Conservation (phyloP, 1,140 invertebrate genomes). For the Zaprionus kolodkinae region DNA sequence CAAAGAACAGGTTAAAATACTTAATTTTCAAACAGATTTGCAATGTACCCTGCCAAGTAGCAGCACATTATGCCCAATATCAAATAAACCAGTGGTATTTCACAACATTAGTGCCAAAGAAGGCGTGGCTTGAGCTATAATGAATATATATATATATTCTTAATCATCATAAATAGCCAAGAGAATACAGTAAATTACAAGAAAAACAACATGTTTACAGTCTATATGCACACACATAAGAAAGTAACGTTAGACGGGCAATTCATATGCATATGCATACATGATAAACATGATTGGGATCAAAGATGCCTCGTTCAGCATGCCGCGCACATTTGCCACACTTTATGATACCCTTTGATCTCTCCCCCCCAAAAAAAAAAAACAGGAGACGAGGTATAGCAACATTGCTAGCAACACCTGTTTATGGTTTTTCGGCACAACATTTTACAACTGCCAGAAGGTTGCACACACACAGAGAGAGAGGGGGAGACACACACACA, state of each 20-base stretch:
- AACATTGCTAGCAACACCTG: constrained; percentile 68
- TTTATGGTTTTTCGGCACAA: constrained; percentile 78
- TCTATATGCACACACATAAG: not conserved
- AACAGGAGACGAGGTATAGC: constrained; percentile 32
- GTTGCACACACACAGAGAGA: constrained; percentile 42
- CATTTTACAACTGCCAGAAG: constrained; percentile 75
- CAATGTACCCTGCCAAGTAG: too few species aligned
- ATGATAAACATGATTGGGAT: constrained; percentile 18
- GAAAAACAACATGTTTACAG: not conserved
- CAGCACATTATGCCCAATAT: not conserved
- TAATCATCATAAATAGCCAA: constrained; percentile 1
- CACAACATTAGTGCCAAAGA: not conserved
- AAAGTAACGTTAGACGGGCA: not conserved
- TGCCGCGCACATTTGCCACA: not conserved
- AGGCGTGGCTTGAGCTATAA: not conserved
- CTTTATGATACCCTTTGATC: constrained; percentile 45
- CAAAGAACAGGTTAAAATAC: too few species aligned
- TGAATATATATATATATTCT: constrained; percentile 8
- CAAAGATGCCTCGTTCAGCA: constrained; percentile 15
- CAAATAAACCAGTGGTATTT: not conserved
- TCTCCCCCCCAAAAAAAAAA: not conserved
- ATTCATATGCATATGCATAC: constrained; percentile 7
- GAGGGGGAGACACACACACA: constrained; percentile 10
- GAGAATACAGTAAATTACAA: not conserved
- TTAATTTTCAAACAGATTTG: too few species aligned